These are phyloP conservation scores for Embiotoca jacksoni DNA, from an alignment of 2,113 vertebrate species.

Conservation along the genomic window DNA sequence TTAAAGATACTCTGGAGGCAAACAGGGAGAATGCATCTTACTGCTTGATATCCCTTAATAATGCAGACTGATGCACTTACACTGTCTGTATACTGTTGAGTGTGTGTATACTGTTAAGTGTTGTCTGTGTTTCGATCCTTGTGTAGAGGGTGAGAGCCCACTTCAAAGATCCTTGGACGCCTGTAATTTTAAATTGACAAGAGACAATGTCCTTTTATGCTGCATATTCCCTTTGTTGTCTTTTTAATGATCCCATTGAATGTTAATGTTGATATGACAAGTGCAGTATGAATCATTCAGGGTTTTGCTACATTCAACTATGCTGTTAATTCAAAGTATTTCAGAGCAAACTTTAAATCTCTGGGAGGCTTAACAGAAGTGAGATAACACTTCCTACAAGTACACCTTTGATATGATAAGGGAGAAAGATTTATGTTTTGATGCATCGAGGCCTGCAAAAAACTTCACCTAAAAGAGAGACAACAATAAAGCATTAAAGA, in stretches of 20 bases:
- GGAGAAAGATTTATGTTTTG: constrained; percentile 13
- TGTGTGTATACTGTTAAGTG: not conserved
- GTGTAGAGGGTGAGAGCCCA: not conserved
- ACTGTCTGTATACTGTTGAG: not conserved
- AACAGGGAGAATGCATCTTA: not conserved
- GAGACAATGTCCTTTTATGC: not conserved
- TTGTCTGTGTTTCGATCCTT: not conserved
- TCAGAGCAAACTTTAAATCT: constrained; percentile 1
- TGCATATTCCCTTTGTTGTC: constrained; percentile 17
- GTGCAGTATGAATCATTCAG: constrained; percentile 22
- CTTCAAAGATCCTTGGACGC: constrained; percentile 11
- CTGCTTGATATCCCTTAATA: not conserved
- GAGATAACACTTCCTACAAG: constrained; percentile 14
- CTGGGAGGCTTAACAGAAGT: not conserved
- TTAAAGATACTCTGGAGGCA: not conserved
- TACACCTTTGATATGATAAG: constrained; percentile 36
- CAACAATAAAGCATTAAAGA: constrained; percentile 37
- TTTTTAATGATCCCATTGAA: constrained; percentile 3
- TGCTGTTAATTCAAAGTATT: constrained; percentile 15
- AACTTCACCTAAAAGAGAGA: constrained; percentile 24
- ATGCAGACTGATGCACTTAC: not conserved
- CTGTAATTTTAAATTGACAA: constrained; percentile 7
- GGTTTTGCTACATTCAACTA: not conserved
- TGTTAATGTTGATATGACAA: constrained; percentile 11
- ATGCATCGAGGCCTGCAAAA: constrained; percentile 21